phyloP scores from a whole-genome alignment of 2,113 vertebrate genomes.

The Thomomys bottae region DNA sequence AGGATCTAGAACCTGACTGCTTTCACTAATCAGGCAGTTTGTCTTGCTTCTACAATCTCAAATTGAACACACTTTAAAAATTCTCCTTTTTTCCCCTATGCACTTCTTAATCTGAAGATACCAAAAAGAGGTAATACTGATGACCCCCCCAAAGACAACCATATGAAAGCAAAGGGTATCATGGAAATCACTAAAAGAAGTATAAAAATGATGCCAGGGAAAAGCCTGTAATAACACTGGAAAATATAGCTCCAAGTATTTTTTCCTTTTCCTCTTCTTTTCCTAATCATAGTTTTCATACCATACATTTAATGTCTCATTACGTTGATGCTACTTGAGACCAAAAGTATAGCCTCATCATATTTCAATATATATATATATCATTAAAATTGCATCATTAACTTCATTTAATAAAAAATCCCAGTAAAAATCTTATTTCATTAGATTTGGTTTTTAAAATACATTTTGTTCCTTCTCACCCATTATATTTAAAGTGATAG shows the following conservation, averaged over 20 bases:
- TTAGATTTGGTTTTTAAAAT: slow-evolving; percentile 42
- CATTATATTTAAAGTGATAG: not conserved
- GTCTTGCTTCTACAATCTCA: not conserved
- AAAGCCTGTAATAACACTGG: not conserved
- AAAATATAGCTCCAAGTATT: not conserved
- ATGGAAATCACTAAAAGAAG: not conserved
- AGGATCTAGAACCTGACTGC: not conserved
- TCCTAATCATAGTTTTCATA: not conserved
- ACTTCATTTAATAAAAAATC: slow-evolving; percentile 33
- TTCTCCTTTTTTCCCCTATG: not conserved
- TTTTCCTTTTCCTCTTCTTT: slow-evolving; percentile 16
- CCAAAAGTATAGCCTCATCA: not conserved
- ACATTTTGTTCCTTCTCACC: slow-evolving; percentile 17
- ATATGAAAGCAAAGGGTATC: not conserved
- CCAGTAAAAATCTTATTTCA: slow-evolving; percentile 8
- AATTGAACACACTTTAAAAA: not conserved
- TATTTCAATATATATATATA: slow-evolving; percentile 24
- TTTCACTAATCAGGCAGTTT: not conserved
- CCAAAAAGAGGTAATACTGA: not conserved
- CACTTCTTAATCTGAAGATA: not conserved
- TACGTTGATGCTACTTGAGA: not conserved
- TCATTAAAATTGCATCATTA: slow-evolving; percentile 11
- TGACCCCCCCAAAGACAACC: not conserved
- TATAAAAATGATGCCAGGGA: not conserved
- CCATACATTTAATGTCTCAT: not conserved